Base-by-base conservation (phyloP, 2,888 invertebrate genomes). In the Melinopterus prodromus region DNA sequence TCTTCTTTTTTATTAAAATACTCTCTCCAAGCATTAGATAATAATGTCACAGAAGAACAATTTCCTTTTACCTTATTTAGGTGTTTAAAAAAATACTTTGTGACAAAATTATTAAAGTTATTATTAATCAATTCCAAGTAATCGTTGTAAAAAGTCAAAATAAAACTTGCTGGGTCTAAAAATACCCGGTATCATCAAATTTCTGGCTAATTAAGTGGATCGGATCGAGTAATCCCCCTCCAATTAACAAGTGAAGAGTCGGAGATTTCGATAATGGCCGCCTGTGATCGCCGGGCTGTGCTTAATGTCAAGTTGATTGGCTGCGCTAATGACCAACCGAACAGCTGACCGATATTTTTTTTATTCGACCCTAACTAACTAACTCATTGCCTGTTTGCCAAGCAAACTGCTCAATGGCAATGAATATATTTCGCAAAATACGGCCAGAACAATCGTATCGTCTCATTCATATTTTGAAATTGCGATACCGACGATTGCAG, bases 261-360 rank as follows among this genome's bases (percentile, higher is more conserved):
- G 53, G 53, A 53, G 53, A 53, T 53, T 53, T 53, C 53, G 53
- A 9, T 53, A 53, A 53, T 53, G 53, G 12, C 53, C 53, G 53
- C 53, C 53, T 53, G 53, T 53, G 53, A 53, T 53, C 53, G 53
- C 12, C 53, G 53, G 53, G 1, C 53, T 53, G 53, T 53, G 53
- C 53, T 53, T 53, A 53, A 53, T 53, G 53, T 53, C 53, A 53
- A 53, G 53, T 53, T 53, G 53, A 53, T 53, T 53, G 53, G 53
- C 53, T 53, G 9, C 12, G 53, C 53, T 53, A 53, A 53, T 53
- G 53, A 12, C 53, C 53, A 53, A 7, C 1, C 12, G 9, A 53
- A 53, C 53, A 7, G 53, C 53, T 53, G 53, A 53, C 53, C 53
- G 53, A 53, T 53, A 53, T 53, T 53, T 53, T 53, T n/a, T 53